These are phyloP conservation scores for Crotalus viridis DNA, from an alignment of 2,113 vertebrate genomes.

Conservation along the genomic window DNA sequence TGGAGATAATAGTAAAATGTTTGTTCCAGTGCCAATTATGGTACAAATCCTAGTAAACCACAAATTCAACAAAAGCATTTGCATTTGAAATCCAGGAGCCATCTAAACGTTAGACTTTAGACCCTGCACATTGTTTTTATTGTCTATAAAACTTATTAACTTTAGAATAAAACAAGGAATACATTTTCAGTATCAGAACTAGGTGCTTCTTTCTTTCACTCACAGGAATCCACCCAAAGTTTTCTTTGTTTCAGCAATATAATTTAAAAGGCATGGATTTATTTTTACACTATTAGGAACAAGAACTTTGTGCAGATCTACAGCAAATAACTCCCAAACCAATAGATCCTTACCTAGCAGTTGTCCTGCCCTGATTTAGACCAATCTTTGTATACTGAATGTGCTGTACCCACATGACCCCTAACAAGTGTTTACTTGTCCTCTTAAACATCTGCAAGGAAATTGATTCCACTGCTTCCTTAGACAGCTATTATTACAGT, in stretches of 20 bases:
- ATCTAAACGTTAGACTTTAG: background rate
- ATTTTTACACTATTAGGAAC: background rate
- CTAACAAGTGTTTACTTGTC: background rate
- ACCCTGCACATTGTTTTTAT: background rate
- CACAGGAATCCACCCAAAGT: too few relatives aligned
- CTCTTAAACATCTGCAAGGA: background rate
- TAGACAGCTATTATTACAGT: background rate
- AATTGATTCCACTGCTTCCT: constrained; percentile 10
- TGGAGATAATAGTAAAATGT: background rate
- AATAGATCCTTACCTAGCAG: background rate
- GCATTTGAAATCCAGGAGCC: background rate
- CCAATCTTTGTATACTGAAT: background rate
- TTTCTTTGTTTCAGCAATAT: background rate
- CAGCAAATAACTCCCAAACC: background rate
- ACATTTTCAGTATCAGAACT: background rate
- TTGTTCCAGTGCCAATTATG: background rate
- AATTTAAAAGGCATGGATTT: background rate
- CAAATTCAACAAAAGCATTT: background rate
- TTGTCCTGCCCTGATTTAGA: background rate
- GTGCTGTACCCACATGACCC: background rate
- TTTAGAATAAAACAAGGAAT: background rate
- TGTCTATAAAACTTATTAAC: background rate
- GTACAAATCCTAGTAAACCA: background rate
- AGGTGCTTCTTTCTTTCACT: background rate
- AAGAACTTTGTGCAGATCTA: background rate